Conservation (phyloP, 2,113 vertebrate species). For the Ceuthmochares aereus region DNA sequence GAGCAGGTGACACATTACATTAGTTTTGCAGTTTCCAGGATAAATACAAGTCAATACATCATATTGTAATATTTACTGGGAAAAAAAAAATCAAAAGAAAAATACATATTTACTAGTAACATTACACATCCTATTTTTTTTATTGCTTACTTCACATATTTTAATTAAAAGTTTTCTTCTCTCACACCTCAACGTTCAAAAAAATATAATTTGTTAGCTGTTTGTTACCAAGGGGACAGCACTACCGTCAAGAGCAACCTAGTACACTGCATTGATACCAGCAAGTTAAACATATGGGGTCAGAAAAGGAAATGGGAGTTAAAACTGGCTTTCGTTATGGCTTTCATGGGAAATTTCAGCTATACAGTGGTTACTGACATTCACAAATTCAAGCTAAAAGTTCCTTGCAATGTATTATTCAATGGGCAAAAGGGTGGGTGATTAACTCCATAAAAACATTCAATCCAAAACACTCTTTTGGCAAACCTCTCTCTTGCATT, state of each 20-base stretch:
- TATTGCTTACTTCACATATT: constrained; percentile 30
- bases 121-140: neutral
- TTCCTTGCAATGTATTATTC: neutral
- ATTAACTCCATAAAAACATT: neutral
- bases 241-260: neutral
- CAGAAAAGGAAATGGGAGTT: neutral
- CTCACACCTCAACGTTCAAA: neutral
- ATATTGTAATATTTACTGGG: neutral
- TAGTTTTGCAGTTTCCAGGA: neutral
- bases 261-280: neutral
- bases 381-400: neutral
- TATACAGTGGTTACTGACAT: neutral
- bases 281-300: neutral
- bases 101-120: neutral
- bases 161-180: neutral
- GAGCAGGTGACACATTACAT: constrained; percentile 9
- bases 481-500: neutral
- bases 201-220: neutral
- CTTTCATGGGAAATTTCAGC: neutral
- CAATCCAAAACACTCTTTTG: neutral
- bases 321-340: neutral
- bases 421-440: neutral
- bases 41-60: neutral
- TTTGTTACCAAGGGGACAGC: neutral
- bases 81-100: neutral